phyloP scores from a whole-genome alignment of 2,113 vertebrate genomes.

The Daphoenositta chrysoptera region DNA sequence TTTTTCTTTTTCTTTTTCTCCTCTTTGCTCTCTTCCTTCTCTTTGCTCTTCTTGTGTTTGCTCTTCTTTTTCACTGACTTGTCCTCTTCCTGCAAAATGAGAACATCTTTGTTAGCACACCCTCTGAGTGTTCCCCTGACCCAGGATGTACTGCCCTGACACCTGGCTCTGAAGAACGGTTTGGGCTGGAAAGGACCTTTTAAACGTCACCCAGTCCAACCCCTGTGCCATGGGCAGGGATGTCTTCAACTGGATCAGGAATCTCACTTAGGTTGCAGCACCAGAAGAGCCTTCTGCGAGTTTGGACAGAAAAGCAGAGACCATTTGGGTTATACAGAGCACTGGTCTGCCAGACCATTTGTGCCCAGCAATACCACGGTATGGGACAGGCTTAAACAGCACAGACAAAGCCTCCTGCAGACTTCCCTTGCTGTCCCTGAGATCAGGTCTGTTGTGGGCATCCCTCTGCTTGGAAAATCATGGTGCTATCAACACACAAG shows the following conservation, averaged over 20 bases:
- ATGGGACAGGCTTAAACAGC: background rate
- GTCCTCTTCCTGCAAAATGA: constrained; percentile 82
- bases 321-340: background rate
- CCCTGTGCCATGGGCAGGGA: background rate
- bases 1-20: constrained; percentile 73
- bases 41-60: constrained; percentile 84
- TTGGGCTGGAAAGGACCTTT: background rate
- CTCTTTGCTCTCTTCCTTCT: constrained; percentile 79
- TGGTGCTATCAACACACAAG: background rate
- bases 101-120: background rate
- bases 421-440: background rate
- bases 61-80: constrained; percentile 83
- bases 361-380: background rate
- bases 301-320: background rate
- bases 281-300: background rate
- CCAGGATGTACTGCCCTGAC: background rate
- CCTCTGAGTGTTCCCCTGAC: background rate
- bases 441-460: background rate
- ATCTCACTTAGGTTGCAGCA: background rate
- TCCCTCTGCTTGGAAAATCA: background rate
- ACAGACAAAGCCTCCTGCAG: background rate
- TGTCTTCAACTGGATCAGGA: background rate
- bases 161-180: background rate
- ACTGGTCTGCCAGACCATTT: background rate
- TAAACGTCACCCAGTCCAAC: background rate